phyloP scores from a whole-genome alignment of 2,797 vertebrate species.

The Benthosema pterotum region DNA sequence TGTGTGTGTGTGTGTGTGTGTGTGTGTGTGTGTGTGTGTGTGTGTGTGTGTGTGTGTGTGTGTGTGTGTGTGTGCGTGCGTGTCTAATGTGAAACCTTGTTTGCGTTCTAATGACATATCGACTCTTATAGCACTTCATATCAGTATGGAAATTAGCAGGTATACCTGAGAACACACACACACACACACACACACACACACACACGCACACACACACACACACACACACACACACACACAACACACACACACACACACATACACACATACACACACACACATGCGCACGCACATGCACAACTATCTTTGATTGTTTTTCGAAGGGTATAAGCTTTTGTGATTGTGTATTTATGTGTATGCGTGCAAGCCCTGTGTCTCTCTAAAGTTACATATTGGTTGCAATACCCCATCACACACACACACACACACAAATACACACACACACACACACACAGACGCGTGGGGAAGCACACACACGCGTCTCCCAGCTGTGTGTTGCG shows the following conservation, averaged over 20 bases:
- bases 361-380: too few species aligned
- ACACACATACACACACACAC: not conserved
- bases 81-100: conserved; percentile 64
- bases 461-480: conserved; percentile 57
- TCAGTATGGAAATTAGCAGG: conserved; percentile 77
- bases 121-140: conserved; percentile 76
- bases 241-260: too few species aligned
- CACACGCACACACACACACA: not conserved
- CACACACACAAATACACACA: conserved; percentile 46
- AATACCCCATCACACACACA: not conserved
- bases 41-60: conserved; percentile 7
- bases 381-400: too few species aligned
- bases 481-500: conserved; percentile 87
- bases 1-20: too few species aligned
- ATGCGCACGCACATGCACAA: not conserved
- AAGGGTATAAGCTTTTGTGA: too few species aligned
- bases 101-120: conserved; percentile 77
- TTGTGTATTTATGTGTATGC: too few species aligned
- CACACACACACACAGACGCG: conserved; percentile 65
- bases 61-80: conserved; percentile 20
- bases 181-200: not conserved
- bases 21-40: too few species aligned
- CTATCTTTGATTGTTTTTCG: too few species aligned
- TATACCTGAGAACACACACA: too few species aligned
- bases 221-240: not conserved